Conservation (phyloP, 2,113 vertebrate genomes). For the Todiramphus chloris region DNA sequence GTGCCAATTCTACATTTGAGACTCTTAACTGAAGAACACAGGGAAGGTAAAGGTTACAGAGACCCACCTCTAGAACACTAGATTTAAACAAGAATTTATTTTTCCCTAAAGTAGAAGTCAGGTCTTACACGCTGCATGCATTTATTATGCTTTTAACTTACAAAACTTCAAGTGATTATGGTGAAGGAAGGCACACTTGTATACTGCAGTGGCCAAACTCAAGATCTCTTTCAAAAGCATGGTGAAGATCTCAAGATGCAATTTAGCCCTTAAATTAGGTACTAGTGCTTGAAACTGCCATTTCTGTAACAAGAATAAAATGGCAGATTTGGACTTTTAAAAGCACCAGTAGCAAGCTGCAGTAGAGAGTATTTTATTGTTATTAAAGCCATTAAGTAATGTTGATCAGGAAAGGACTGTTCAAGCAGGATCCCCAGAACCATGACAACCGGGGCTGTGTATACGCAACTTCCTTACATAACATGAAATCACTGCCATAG, state of each 20-base stretch:
- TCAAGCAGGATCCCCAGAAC: conserved; percentile 4
- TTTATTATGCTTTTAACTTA: not conserved
- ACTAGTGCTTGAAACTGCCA: not conserved
- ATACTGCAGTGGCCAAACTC: not conserved
- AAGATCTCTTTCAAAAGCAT: not conserved
- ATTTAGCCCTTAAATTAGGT: not conserved
- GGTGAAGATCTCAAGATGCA: not conserved
- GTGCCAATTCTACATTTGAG: not conserved
- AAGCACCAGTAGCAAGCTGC: not conserved
- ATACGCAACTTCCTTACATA: conserved; percentile 43
- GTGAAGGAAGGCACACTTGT: not conserved
- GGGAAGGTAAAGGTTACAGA: not conserved
- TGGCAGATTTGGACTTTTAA: not conserved
- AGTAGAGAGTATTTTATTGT: not conserved
- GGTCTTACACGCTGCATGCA: not conserved
- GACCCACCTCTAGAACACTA: not conserved
- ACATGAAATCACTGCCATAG: conserved; percentile 49
- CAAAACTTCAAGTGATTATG: not conserved
- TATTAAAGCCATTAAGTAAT: not conserved
- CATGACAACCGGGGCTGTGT: conserved; percentile 26
- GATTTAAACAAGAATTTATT: not conserved
- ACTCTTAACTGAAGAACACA: not conserved
- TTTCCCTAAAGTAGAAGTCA: not conserved
- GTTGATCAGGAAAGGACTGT: not conserved
- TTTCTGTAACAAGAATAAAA: not conserved